Conservation (phyloP, 2,113 vertebrate species). For the Lipotes vexillifer region DNA sequence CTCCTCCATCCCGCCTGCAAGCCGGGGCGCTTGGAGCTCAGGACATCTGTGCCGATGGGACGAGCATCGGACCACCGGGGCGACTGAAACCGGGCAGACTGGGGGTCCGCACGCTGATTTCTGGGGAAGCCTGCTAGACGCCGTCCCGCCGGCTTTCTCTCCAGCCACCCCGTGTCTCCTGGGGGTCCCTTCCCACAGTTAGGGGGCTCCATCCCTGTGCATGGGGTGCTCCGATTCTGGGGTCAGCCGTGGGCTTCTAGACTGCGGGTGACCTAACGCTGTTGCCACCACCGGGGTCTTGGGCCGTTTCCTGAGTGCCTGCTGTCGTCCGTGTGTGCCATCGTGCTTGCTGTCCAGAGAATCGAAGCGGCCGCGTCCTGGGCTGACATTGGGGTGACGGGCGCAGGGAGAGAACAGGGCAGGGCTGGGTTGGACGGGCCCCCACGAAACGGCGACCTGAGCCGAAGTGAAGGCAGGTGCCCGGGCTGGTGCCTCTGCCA, state of each 20-base stretch:
- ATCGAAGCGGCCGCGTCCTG: rapidly evolving
- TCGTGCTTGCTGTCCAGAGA: rapidly evolving
- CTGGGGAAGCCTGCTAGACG: neutral
- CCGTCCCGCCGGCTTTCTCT: neutral
- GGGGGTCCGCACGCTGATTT: rapidly evolving
- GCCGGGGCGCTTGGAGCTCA: neutral
- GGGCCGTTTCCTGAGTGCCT: neutral
- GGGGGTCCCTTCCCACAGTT: neutral
- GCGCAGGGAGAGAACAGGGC: neutral
- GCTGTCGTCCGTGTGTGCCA: rapidly evolving
- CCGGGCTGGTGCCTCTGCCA: neutral
- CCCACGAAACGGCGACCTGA: neutral
- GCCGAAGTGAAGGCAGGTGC: neutral
- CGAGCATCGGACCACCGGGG: rapidly evolving
- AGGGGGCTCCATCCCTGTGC: rapidly evolving
- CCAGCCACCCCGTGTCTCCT: neutral
- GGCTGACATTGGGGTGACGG: neutral
- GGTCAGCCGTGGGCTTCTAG: neutral
- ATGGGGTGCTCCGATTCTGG: neutral
- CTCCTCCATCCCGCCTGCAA: neutral
- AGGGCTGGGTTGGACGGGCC: neutral
- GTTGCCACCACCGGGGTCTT: neutral
- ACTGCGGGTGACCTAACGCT: rapidly evolving
- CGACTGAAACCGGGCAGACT: rapidly evolving
- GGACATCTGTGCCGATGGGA: neutral